Base-by-base conservation (phyloP, 2,888 invertebrate species). In the Eumacrocentrus americanus region DNA sequence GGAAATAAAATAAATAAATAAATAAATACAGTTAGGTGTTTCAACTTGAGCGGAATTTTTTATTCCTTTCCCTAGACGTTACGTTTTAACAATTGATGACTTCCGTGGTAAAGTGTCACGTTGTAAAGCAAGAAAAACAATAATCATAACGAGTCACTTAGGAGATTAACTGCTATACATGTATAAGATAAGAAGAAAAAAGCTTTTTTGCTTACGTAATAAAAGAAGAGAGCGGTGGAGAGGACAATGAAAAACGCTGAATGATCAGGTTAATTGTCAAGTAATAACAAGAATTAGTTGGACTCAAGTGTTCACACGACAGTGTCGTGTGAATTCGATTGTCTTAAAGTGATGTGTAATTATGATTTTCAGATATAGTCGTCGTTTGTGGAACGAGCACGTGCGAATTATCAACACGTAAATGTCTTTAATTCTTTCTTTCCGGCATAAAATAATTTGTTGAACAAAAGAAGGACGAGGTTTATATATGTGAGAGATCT, bases 381-480 rank as follows among this genome's bases (percentile, higher is more conserved):
- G 47, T 42, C 44, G 34, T 57, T 58, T 56, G 65, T 62, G 64
- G n/a, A 72, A 69, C 58, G 47, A 60, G 68, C 67, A 72, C 72
- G 72, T 73, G 73, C 67, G 72, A 73, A 72, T 65, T 61, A 63
- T 53, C 25, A 38, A 42, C 42, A 42, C n/a, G 11, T 42, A 42
- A 42, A 42, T 42, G 18, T 35, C 18, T 16, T 50, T 50, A 50
- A 48, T 48, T 48, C 18, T 18, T 48, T 34, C 34, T 29, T n/a
- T 20, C 7, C 4, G 18, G 18, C n/a, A 42, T 42, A 18, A 18
- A 18, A 42, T 18, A 42, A 42, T 20, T 18, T 9, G 1, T 42
- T 18, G n/a, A 20, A 37, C 14, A 37, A 18, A 42, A 42, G n/a
- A 20, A 18, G 18, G 34, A 50, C 6, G 22, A 16, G 34, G 34